phyloP scores from a whole-genome alignment of 2,888 invertebrate species.

The Tipula lateralis region DNA sequence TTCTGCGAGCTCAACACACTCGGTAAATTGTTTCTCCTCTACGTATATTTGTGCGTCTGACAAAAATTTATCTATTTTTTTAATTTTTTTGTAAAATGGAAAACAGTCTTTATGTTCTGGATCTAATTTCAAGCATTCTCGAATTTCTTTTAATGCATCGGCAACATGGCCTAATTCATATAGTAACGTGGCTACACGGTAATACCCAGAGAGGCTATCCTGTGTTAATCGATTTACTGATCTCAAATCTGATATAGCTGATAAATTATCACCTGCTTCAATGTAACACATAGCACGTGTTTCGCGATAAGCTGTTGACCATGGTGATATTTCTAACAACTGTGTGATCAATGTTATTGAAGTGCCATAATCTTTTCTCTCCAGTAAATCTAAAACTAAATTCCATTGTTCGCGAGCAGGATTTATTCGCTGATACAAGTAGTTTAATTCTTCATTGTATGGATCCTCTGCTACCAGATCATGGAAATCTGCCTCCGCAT shows the following conservation, averaged over 20 bases:
- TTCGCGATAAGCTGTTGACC: slow-evolving; percentile 79
- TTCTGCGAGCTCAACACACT: slow-evolving; percentile 65
- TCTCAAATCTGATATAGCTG: slow-evolving; percentile 86
- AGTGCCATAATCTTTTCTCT: slow-evolving; percentile 53
- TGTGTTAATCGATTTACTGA: slow-evolving; percentile 84
- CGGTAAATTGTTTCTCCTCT: slow-evolving; percentile 59
- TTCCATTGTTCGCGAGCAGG: slow-evolving; percentile 61
- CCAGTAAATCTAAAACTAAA: slow-evolving; percentile 59
- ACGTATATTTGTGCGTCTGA: slow-evolving; percentile 59
- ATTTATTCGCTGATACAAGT: slow-evolving; percentile 61
- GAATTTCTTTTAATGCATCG: slow-evolving; percentile 85
- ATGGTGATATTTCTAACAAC: slow-evolving; percentile 78
- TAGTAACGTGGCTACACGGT: slow-evolving; percentile 67
- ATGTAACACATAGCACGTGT: slow-evolving; percentile 82
- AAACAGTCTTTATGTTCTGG: slow-evolving; percentile 97
- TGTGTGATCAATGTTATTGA: slow-evolving; percentile 63
- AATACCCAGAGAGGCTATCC: slow-evolving; percentile 80
- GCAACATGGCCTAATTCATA: slow-evolving; percentile 90
- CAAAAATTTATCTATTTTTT: slow-evolving; percentile 82
- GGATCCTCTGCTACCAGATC: slow-evolving; percentile 78
- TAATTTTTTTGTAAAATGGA: slow-evolving; percentile 91
- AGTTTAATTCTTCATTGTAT: slow-evolving; percentile 69
- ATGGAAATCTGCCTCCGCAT: slow-evolving; percentile 76
- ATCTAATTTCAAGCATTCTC: slow-evolving; percentile 94
- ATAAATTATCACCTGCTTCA: slow-evolving; percentile 67